Conservation (phyloP, 2,888 invertebrate species). For the Artemia sp. region DNA sequence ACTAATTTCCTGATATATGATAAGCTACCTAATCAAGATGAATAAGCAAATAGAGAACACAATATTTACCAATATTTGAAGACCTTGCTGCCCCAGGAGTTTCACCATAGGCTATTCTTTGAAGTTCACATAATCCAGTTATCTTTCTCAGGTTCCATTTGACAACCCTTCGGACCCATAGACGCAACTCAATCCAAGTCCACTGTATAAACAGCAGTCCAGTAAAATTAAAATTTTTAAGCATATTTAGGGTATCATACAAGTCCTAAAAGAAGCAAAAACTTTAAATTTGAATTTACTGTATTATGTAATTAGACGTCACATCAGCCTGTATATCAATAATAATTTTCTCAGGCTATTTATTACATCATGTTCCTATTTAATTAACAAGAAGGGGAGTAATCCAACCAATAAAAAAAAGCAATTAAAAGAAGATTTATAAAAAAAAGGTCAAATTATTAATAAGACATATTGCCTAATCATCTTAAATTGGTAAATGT, state of each 20-base stretch:
- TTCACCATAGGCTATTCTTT: slow-evolving; percentile 76
- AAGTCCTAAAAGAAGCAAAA: neutral
- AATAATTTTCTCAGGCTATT: too few relatives aligned
- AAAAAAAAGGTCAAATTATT: too few relatives aligned
- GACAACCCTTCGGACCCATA: slow-evolving; percentile 47
- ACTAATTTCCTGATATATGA: slow-evolving; percentile 14
- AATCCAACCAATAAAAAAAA: too few relatives aligned
- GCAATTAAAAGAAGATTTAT: too few relatives aligned
- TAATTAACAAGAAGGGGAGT: too few relatives aligned
- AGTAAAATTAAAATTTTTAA: neutral
- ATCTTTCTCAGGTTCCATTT: slow-evolving; percentile 77
- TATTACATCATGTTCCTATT: too few relatives aligned
- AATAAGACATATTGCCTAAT: too few relatives aligned
- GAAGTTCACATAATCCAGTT: slow-evolving; percentile 74
- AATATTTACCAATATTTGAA: slow-evolving; percentile 41
- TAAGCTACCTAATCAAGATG: neutral
- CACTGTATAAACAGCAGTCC: neutral
- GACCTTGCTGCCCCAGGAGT: slow-evolving; percentile 51
- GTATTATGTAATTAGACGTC: neutral
- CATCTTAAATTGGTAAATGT: too few relatives aligned
- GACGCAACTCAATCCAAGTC: neutral
- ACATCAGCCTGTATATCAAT: too few relatives aligned
- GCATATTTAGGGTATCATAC: neutral
- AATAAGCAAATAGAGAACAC: slow-evolving; percentile 4
- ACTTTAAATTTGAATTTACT: neutral